A percentile compares a stretch with the other conserved stretches of the same genome.
phyloP scores from a whole-genome alignment of 2,797 vertebrate genomes.

The Poecilia velifera region DNA sequence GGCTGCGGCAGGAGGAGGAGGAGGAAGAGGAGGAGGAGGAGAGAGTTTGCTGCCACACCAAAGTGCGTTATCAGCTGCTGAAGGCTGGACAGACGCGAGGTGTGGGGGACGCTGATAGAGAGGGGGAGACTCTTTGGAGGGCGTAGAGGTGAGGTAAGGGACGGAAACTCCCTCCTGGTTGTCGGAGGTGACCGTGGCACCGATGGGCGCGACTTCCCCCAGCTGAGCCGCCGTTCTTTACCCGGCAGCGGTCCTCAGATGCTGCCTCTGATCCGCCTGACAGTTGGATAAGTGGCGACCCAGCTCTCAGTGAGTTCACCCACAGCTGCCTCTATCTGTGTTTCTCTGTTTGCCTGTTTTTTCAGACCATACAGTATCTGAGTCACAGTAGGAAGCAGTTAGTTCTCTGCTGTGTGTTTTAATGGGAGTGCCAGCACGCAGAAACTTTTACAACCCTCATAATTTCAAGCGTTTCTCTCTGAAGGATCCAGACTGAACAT shows the following conservation, averaged over 20 bases:
- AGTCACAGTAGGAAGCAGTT: conserved; percentile 50
- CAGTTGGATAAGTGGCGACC: conserved; percentile 35
- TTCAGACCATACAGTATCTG: not conserved
- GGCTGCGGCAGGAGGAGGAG: conserved; percentile 13
- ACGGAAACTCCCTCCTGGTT: conserved; percentile 52
- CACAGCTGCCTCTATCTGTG: conserved; percentile 4
- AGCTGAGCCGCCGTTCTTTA: conserved; percentile 42
- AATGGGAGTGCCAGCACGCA: conserved; percentile 30
- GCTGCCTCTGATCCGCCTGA: conserved; percentile 39
- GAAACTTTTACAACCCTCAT: conserved; percentile 53
- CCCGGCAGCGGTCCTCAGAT: conserved; percentile 28
- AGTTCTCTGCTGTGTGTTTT: conserved; percentile 21
- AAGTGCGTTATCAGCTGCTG: conserved; percentile 73
- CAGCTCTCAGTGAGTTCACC: conserved; percentile 49
- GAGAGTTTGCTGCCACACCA: conserved; percentile 53
- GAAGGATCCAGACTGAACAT: not conserved
- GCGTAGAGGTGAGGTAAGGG: conserved; percentile 13
- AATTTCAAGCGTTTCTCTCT: not conserved
- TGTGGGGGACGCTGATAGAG: conserved; percentile 69
- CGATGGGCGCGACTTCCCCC: conserved; percentile 59
- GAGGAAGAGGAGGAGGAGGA: conserved; percentile 19
- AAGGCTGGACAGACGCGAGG: conserved; percentile 51
- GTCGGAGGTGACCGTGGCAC: conserved; percentile 44
- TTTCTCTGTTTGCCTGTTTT: not conserved
- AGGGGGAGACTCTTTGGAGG: conserved; percentile 26